Percentiles rank a stretch among this genome's conserved stretches.
Evolutionary conservation across 2,888 invertebrate species (phyloP).

Genomic region (Hirtodrosophila confusa): DNA sequence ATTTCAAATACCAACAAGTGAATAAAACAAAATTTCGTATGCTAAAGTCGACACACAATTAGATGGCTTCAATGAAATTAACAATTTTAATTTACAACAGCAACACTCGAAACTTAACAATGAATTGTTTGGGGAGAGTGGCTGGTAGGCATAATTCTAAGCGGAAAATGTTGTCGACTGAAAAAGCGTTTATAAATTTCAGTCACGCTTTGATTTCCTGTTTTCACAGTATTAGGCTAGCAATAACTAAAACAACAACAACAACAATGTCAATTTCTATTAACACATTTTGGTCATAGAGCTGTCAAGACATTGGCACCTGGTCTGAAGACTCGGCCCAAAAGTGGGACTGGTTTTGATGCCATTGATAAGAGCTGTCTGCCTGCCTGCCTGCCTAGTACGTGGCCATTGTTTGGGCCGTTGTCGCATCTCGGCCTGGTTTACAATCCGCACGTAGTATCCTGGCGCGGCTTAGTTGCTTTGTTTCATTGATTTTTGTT

Average conservation of each 20-base stretch:
- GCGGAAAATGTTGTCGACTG: constrained; percentile 12
- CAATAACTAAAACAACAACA: constrained; percentile 18
- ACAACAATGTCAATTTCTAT: constrained; percentile 63
- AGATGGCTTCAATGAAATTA: constrained; percentile 53
- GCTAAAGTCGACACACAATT: constrained; percentile 39
- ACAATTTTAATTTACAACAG: constrained; percentile 40
- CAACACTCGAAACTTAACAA: constrained; percentile 4
- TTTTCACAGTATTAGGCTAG: constrained; percentile 34
- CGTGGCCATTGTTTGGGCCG: constrained; percentile 60
- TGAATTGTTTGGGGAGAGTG: neutral
- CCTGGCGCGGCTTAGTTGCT: constrained; percentile 40
- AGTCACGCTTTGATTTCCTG: constrained; percentile 76
- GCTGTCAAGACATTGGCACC: constrained; percentile 37
- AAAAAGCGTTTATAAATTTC: constrained; percentile 57
- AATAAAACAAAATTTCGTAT: constrained; percentile 46
- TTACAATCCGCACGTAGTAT: constrained; percentile 58
- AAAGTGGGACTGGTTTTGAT: constrained; percentile 15
- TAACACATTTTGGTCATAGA: constrained; percentile 56
- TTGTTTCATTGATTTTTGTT: constrained; percentile 58
- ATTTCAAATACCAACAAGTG: neutral
- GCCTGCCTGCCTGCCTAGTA: constrained; percentile 26
- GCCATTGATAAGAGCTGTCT: constrained; percentile 39
- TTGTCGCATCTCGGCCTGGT: constrained; percentile 30
- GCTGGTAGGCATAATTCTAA: constrained; percentile 1
- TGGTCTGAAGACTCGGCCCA: neutral